Conservation (phyloP, 2,797 vertebrate genomes). For the Muscicapa comitata region DNA sequence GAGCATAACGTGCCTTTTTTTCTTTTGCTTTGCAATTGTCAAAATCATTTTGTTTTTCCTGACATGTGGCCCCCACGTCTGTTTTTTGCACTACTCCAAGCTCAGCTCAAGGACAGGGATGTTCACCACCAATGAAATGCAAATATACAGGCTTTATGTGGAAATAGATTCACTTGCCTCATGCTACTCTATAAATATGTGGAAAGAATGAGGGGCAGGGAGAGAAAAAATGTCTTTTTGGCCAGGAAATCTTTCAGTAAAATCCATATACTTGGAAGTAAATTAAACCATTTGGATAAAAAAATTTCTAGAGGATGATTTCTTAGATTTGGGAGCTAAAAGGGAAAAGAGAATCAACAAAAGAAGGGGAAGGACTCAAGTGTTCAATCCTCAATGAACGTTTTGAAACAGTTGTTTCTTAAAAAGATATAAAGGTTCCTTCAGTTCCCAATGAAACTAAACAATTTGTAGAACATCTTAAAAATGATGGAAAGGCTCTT, state of each 20-base stretch:
- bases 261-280: neutral
- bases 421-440: neutral
- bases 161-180: neutral
- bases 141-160: neutral
- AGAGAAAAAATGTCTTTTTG: neutral
- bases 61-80: neutral
- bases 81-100: neutral
- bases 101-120: neutral
- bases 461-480: neutral
- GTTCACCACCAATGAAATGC: neutral
- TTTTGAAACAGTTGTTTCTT: neutral
- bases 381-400: neutral
- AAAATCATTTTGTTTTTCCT: constrained; percentile 55
- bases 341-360: neutral
- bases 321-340: neutral
- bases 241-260: neutral
- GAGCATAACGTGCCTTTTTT: neutral
- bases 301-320: neutral
- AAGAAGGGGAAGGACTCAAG: neutral
- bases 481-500: neutral
- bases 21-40: neutral
- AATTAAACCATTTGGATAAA: neutral
- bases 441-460: neutral
- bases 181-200: neutral
- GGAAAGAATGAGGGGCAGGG: neutral